These are phyloP conservation scores for Drosophila truncata DNA, from an alignment of 1,140 invertebrate species.

Conservation along the genomic window DNA sequence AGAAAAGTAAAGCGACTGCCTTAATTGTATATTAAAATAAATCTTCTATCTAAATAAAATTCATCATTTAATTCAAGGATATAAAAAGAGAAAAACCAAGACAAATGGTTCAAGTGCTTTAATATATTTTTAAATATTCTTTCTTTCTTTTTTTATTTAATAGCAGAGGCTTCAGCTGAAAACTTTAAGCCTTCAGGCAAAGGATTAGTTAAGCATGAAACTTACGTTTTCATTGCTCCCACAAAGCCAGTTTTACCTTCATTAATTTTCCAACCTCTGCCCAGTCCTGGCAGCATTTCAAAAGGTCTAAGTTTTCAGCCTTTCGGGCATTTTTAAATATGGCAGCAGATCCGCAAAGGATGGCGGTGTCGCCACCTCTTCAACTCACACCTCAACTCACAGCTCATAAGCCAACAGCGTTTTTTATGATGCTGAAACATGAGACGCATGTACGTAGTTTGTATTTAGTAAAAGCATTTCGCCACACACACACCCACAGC, in stretches of 20 bases:
- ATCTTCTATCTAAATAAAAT: too few species aligned
- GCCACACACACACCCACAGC: slow-evolving; percentile 18
- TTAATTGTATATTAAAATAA: neutral
- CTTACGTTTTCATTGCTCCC: slow-evolving; percentile 7
- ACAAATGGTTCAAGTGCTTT: neutral
- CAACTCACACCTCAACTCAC: slow-evolving; percentile 20
- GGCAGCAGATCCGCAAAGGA: slow-evolving; percentile 12
- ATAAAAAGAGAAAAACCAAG: too few species aligned
- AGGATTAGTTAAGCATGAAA: slow-evolving; percentile 3
- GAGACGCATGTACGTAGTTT: slow-evolving; percentile 70
- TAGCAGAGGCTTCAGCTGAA: neutral
- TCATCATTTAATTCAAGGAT: too few species aligned
- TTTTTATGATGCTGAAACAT: slow-evolving; percentile 71
- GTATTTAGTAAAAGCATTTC: slow-evolving; percentile 75
- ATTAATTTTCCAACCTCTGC: slow-evolving; percentile 9
- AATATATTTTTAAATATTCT: neutral
- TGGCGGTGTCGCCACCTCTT: slow-evolving; percentile 12
- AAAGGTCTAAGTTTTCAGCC: slow-evolving; percentile 35
- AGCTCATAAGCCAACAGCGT: slow-evolving; percentile 33
- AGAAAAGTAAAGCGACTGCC: neutral
- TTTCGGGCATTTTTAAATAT: slow-evolving; percentile 74
- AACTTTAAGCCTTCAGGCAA: neutral
- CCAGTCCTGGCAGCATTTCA: slow-evolving; percentile 32
- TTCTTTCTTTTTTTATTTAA: neutral
- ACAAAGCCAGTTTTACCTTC: slow-evolving; percentile 18